Percentiles rank a stretch among this genome's conserved stretches.
phyloP scores from a whole-genome alignment of 2,888 invertebrate species.

The Autographa pulchrina region DNA sequence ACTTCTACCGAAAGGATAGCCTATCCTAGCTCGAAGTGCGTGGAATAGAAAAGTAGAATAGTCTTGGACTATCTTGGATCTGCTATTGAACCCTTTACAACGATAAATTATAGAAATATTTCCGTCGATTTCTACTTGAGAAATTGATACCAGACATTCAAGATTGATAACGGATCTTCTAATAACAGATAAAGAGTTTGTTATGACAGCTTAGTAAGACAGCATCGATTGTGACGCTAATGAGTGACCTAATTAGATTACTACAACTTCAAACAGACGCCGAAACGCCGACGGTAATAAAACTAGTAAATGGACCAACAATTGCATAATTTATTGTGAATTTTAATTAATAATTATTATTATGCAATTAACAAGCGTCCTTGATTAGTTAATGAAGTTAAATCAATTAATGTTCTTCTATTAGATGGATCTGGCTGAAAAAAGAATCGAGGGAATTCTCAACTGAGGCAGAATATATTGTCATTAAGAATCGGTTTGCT shows the following conservation, averaged over 20 bases:
- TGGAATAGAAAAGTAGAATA: no score
- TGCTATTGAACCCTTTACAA: no score
- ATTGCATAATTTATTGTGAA: conserved; percentile 9
- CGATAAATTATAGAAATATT: no score
- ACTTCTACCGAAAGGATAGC: no score
- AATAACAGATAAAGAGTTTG: conserved; percentile 9
- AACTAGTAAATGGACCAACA: conserved; percentile 8
- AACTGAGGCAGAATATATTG: neutral
- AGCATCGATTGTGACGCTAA: conserved; percentile 10
- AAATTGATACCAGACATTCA: no score
- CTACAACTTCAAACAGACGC: neutral
- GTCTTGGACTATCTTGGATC: no score
- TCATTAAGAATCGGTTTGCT: no score
- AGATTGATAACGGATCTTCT: neutral
- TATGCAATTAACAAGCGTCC: neutral
- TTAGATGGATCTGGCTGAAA: neutral
- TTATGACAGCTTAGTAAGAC: conserved; percentile 14
- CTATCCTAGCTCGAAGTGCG: no score
- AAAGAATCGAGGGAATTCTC: neutral
- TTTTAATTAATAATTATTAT: neutral
- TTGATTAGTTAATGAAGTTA: neutral
- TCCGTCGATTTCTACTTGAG: no score
- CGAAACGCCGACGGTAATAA: neutral
- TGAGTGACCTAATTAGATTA: conserved; percentile 11
- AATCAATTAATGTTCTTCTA: neutral